These are phyloP conservation scores for Brachynemurus nebulosus DNA, from an alignment of 2,888 invertebrate genomes.

Conservation along the genomic window DNA sequence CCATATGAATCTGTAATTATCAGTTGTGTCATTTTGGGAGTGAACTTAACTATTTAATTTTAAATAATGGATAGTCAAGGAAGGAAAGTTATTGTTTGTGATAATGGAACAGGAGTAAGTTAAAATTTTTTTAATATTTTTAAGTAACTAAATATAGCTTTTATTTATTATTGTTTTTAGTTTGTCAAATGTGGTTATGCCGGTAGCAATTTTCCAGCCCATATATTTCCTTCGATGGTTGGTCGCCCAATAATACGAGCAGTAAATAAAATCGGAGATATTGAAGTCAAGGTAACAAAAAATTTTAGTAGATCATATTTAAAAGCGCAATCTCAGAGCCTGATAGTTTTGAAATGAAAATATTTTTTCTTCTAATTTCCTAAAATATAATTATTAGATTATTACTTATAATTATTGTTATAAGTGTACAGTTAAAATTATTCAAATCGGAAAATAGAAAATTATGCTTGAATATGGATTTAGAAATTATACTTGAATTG, in stretches of 20 bases:
- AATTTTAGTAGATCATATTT: too few species aligned
- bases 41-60: too few species aligned
- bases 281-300: constrained; percentile 81
- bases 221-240: constrained; percentile 98
- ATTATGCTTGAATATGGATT: too few species aligned
- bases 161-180: constrained; percentile 34
- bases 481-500: too few species aligned
- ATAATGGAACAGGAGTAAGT: constrained; percentile 99
- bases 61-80: constrained; percentile 91
- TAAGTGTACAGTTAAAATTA: too few species aligned
- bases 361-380: too few species aligned
- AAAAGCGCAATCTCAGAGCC: neutral
- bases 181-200: constrained; percentile 99
- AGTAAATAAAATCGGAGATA: constrained; percentile 94
- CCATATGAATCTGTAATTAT: too few species aligned
- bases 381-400: too few species aligned
- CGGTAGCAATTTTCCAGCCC: constrained; percentile 96
- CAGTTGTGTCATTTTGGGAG: too few species aligned
- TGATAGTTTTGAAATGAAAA: neutral
- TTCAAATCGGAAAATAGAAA: too few species aligned
- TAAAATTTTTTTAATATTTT: constrained; percentile 18
- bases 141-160: neutral
- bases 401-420: too few species aligned
- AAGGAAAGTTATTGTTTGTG: constrained; percentile 96
- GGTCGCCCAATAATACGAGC: constrained; percentile 97